A percentile compares a stretch with the other conserved stretches of the same genome.
phyloP scores from a whole-genome alignment of 2,113 vertebrate genomes.

The Nibea albiflora region DNA sequence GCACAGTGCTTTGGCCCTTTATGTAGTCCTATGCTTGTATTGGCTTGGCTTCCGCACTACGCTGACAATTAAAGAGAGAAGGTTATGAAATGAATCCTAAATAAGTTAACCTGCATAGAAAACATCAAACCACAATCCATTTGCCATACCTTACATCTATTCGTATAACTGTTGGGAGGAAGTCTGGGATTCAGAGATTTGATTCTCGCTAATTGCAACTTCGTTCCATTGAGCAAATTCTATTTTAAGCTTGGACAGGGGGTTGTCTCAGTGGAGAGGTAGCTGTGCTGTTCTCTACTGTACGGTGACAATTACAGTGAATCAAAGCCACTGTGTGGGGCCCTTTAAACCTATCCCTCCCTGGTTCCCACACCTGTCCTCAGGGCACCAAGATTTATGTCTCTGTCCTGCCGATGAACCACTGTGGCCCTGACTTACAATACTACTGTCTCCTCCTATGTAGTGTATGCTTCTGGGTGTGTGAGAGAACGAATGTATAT shows the following conservation, averaged over 20 bases:
- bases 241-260: slow-evolving; percentile 26
- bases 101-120: not conserved
- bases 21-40: slow-evolving; percentile 9
- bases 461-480: slow-evolving; percentile 44
- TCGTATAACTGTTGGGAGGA: not conserved
- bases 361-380: slow-evolving; percentile 70
- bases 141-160: not conserved
- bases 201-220: slow-evolving; percentile 17
- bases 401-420: slow-evolving; percentile 66
- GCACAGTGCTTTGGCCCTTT: not conserved
- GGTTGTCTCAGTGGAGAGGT: slow-evolving; percentile 56
- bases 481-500: slow-evolving; percentile 34
- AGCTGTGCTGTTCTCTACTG: slow-evolving; percentile 52
- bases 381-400: slow-evolving; percentile 78
- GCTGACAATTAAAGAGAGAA: slow-evolving; percentile 8
- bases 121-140: not conserved
- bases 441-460: slow-evolving; percentile 27
- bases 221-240: slow-evolving; percentile 15
- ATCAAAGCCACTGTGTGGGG: slow-evolving; percentile 68
- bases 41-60: not conserved
- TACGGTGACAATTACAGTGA: slow-evolving; percentile 76
- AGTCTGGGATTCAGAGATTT: not conserved
- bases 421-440: slow-evolving; percentile 41
- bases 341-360: slow-evolving; percentile 64
- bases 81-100: not conserved